Conservation (phyloP, 2,113 vertebrate species). For the Aythya baeri region DNA sequence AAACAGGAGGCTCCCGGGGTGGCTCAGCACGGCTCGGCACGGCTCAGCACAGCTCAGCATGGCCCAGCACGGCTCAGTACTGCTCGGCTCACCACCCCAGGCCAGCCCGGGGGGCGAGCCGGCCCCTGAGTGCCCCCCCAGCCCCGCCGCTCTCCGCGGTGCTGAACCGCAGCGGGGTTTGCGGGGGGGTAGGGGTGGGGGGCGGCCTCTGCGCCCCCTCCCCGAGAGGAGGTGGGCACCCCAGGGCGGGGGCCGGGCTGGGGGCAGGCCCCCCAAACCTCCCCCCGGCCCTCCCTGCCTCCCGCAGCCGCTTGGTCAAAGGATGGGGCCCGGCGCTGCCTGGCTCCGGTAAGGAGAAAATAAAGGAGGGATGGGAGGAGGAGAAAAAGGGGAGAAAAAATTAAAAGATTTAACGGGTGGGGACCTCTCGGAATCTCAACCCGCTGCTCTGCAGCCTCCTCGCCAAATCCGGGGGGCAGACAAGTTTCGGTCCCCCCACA, state of each 20-base stretch:
- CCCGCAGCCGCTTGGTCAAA: not conserved
- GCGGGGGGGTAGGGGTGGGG: accelerated
- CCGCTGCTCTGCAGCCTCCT: not conserved
- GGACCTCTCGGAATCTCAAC: not conserved
- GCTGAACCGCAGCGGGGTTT: not conserved
- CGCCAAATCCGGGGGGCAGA: not conserved
- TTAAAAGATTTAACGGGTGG: not conserved
- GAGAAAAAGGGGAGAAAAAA: not conserved
- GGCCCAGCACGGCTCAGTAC: too few species aligned
- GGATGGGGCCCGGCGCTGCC: not conserved
- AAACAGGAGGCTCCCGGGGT: not conserved
- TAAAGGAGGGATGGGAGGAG: accelerated
- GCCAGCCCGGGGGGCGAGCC: too few species aligned
- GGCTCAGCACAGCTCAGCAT: too few species aligned
- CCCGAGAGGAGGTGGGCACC: not conserved
- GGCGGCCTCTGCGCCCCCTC: not conserved
- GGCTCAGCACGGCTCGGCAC: not conserved
- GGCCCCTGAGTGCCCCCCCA: not conserved
- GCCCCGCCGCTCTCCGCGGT: constrained; percentile 65
- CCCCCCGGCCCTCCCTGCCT: too few species aligned
- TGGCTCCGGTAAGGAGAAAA: not conserved
- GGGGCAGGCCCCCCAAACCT: not conserved
- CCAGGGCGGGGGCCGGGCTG: accelerated
- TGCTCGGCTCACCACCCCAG: too few species aligned
- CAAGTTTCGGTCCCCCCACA: not conserved